phyloP scores from a whole-genome alignment of 2,113 vertebrate species.

The Ciconia boyciana region DNA sequence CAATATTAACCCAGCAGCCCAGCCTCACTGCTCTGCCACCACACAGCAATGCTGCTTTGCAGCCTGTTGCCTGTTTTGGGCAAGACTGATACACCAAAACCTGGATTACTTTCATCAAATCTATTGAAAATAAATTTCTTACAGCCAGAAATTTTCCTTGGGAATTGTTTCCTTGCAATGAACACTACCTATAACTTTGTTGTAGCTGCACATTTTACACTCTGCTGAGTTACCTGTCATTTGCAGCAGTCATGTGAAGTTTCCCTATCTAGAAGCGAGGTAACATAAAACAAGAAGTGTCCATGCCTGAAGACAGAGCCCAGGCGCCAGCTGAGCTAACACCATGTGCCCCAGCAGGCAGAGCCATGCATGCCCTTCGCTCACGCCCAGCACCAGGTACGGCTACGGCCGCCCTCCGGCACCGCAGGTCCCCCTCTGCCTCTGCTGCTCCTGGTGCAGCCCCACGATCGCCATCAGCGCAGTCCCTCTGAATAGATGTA shows the following conservation, averaged over 20 bases:
- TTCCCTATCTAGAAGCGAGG: neutral
- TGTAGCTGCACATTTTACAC: too few species aligned
- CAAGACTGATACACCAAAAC: neutral
- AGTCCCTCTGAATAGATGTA: neutral
- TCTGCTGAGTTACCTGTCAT: neutral
- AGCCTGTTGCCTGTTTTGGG: neutral
- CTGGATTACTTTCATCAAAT: neutral
- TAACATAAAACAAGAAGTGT: neutral
- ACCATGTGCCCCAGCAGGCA: neutral
- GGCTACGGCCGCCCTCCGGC: accelerated
- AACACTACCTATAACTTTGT: neutral
- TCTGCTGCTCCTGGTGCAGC: neutral
- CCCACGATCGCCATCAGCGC: accelerated
- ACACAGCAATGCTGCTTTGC: neutral
- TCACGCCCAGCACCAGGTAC: neutral
- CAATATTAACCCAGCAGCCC: neutral
- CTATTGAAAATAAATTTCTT: neutral
- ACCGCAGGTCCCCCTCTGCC: neutral
- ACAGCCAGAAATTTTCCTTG: neutral
- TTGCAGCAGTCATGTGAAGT: accelerated
- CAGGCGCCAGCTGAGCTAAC: neutral
- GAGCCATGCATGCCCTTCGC: accelerated
- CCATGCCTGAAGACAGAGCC: neutral
- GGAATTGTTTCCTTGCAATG: neutral
- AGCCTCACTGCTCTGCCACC: neutral